Evolutionary conservation across 2,888 invertebrate genomes (phyloP).

Genomic region (Octonoba sinensis): DNA sequence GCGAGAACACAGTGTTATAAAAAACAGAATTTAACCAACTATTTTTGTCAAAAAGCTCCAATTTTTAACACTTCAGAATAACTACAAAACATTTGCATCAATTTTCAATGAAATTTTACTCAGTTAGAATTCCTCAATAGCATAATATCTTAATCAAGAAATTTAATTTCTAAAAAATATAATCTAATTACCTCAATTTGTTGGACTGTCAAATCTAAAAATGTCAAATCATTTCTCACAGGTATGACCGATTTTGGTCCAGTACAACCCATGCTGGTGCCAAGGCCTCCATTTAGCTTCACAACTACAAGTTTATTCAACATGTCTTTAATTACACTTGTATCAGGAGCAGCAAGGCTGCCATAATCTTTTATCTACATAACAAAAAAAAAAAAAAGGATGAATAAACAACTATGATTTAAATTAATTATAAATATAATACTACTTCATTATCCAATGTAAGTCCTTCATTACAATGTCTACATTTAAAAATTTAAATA

Average conservation of each 20-base stretch:
- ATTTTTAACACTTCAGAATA: too few relatives aligned
- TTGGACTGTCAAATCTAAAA: slow-evolving; percentile 94
- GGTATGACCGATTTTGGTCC: slow-evolving; percentile 96
- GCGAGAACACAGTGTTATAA: too few relatives aligned
- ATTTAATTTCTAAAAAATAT: background rate
- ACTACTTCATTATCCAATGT: too few relatives aligned
- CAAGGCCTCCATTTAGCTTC: slow-evolving; percentile 95
- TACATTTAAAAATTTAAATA: too few relatives aligned
- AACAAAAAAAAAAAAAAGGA: background rate
- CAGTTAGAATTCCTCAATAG: background rate
- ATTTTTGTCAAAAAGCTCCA: too few relatives aligned
- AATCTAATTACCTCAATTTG: slow-evolving; percentile 86
- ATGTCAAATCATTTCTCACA: slow-evolving; percentile 92
- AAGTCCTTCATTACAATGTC: too few relatives aligned
- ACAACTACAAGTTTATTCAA: slow-evolving; percentile 92
- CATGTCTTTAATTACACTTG: slow-evolving; percentile 80
- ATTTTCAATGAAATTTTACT: background rate
- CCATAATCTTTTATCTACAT: slow-evolving; percentile 79
- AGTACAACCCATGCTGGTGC: slow-evolving; percentile 97
- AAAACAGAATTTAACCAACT: too few relatives aligned
- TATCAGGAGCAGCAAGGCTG: slow-evolving; percentile 76
- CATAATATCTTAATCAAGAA: background rate
- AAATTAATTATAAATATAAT: background rate
- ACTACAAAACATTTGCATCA: too few relatives aligned
- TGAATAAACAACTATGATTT: background rate